Percentiles rank a stretch among this genome's conserved stretches.
Conservation (phyloP, 2,113 vertebrate genomes). For the Romanogobio albipinnatus region DNA sequence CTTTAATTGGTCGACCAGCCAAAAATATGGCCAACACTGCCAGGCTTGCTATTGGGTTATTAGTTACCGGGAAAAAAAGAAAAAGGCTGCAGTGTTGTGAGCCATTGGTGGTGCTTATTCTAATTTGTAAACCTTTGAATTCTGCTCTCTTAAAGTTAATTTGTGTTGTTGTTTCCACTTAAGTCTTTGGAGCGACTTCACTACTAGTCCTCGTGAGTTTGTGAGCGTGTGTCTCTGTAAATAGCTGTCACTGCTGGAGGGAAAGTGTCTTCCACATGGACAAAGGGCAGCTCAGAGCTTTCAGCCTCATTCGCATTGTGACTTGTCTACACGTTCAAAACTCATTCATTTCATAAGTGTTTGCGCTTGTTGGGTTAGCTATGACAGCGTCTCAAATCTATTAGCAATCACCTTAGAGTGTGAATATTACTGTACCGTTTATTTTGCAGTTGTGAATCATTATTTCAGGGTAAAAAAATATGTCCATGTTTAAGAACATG, state of each 20-base stretch:
- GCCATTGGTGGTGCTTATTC: not conserved
- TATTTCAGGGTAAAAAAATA: not conserved
- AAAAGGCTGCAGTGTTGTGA: not conserved
- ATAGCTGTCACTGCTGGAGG: conserved; percentile 56
- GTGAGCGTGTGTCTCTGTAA: conserved; percentile 53
- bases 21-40: not conserved
- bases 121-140: not conserved
- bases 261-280: conserved; percentile 24
- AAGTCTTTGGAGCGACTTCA: conserved; percentile 12
- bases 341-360: not conserved
- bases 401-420: not conserved
- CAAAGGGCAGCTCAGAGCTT: conserved; percentile 37
- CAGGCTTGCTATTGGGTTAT: not conserved
- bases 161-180: not conserved
- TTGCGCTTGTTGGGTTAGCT: not conserved
- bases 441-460: not conserved
- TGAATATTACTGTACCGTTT: not conserved
- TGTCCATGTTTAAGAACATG: conserved; percentile 11
- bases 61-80: not conserved
- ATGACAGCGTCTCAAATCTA: not conserved
- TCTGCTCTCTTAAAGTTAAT: not conserved
- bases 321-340: conserved; percentile 15
- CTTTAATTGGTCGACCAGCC: not conserved
- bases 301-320: not conserved
- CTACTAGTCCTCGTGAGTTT: conserved; percentile 48